Evolutionary conservation across 2,797 vertebrate species (phyloP), one percentile per base, ranked within the genome.

Genomic region (Karalla daura): DNA sequence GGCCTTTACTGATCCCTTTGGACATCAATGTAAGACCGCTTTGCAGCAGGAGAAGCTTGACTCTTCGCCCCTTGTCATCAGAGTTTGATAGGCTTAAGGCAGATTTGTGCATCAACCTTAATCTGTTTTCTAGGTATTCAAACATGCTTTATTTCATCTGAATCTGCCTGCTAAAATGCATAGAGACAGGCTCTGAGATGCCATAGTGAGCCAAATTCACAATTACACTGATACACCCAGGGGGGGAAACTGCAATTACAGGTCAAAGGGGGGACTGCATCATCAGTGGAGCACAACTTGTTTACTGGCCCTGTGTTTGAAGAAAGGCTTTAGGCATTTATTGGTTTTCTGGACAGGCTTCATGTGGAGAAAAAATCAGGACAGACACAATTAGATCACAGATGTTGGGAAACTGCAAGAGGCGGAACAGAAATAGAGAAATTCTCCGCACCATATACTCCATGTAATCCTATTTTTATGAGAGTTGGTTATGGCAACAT

Each of bases 1-100:
- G 18, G 73, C 60, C 59, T 80, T 46, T 30, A 33, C 82, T 63
- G 73, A 83, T 78, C 73, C 67, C 78, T 59, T 24, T 10, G 73
- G 80, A 59, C 66, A 24, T 41, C 20, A 36, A 44, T 3, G 32
- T 41, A 8, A 46, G 63, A 78, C 17, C 8, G 10, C 43, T 43
- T 10, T 6, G 40, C 30, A 39, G 24, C 36, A 44, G 18, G 53
- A 51, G 5, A 27, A 46, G 61, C 53, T 52, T 27, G 20, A 46
- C 63, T 73, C 70, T 36, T 15, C 25, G 50, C 35, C 28, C 8
- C 2, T 2, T 35, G 15, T 69, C 25, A 61, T 76, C 37, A 55
- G 25, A 50, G 14, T 78, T 23, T 70, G 49, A 69, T n/a, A 11
- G 37, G 58, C 46, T 52, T 35, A 50, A 67, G 30, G 63, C 23